These are phyloP conservation scores for Cartodere bifasciata DNA, from an alignment of 2,888 invertebrate species.

Conservation along the genomic window DNA sequence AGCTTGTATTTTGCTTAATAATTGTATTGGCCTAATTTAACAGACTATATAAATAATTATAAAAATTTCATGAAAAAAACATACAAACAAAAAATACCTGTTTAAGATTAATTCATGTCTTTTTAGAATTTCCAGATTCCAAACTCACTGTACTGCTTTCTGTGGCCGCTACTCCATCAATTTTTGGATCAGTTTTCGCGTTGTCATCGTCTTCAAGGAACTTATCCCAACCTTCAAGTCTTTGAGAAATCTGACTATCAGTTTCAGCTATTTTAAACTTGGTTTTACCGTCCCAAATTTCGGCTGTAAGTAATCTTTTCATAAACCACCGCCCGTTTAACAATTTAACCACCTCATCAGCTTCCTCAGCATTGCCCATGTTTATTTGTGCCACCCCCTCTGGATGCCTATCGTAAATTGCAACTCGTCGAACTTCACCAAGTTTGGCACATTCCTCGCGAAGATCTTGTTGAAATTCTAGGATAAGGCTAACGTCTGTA, in stretches of 20 bases:
- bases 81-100: no score
- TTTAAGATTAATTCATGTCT: no score
- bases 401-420: constrained; percentile 82
- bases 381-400: constrained; percentile 90
- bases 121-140: no score
- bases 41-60: no score
- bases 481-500: constrained; percentile 72
- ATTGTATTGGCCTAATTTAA: no score
- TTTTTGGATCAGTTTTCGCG: no score
- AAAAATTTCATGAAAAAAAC: no score
- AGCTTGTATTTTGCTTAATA: no score
- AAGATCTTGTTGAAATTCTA: constrained; percentile 86
- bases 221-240: constrained; percentile 79
- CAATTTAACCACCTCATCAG: constrained; percentile 77
- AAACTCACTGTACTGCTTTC: no score
- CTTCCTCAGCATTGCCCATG: constrained; percentile 82
- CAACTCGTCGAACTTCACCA: constrained; percentile 84
- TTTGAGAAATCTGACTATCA: constrained; percentile 67
- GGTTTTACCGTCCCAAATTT: constrained; percentile 91
- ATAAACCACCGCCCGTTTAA: constrained; percentile 88
- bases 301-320: constrained; percentile 70
- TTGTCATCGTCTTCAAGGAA: constrained; percentile 58
- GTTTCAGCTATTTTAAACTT: constrained; percentile 80
- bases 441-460: constrained; percentile 80
- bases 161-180: no score